These are phyloP conservation scores for Cerceris ruficornis DNA, from an alignment of 2,888 invertebrate species.

Conservation along the genomic window DNA sequence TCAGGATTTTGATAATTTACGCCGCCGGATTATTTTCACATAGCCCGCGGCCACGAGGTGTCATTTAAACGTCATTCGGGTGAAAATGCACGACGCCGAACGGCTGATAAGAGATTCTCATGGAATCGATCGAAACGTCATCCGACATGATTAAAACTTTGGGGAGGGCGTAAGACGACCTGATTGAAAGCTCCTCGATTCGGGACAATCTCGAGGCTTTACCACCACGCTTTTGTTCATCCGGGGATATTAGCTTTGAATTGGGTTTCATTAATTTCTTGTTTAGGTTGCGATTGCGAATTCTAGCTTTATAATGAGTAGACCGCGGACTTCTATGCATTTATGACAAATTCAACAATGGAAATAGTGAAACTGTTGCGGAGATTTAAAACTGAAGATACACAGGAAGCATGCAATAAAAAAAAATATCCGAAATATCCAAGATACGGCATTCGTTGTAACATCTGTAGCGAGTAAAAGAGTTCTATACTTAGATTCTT, in stretches of 20 bases:
- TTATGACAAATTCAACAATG: too few species aligned
- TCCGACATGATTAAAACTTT: constrained; percentile 25
- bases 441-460: too few species aligned
- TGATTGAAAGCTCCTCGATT: constrained; percentile 24
- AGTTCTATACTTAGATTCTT: too few species aligned
- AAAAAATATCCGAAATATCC: too few species aligned
- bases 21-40: neutral
- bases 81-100: constrained; percentile 2
- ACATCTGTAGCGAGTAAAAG: too few species aligned
- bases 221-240: constrained; percentile 26
- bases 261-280: neutral
- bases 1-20: constrained; percentile 5
- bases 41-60: neutral
- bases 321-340: too few species aligned
- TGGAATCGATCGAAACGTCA: constrained; percentile 21
- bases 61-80: constrained; percentile 1
- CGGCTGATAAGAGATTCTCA: neutral
- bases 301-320: neutral
- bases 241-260: constrained; percentile 25
- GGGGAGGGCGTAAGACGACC: constrained; percentile 16
- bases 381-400: too few species aligned
- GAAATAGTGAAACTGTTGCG: too few species aligned
- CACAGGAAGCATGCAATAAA: too few species aligned
- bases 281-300: neutral
- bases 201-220: constrained; percentile 10